A percentile compares a stretch with the other conserved stretches of the same genome.
These are phyloP conservation scores for Hyla sarda DNA, from an alignment of 2,113 vertebrate genomes.

Conservation along the genomic window DNA sequence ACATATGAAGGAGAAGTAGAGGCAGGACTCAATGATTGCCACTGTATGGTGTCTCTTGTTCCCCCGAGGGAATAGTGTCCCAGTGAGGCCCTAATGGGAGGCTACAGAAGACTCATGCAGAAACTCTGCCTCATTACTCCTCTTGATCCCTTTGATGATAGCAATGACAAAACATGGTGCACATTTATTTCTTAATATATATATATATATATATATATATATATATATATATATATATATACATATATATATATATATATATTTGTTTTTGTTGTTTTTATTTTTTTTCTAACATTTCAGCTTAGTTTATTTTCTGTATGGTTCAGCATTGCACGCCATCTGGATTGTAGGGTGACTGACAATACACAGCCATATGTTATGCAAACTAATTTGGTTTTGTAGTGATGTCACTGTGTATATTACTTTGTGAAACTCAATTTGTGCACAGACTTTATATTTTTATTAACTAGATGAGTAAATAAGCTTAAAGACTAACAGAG, in stretches of 20 bases:
- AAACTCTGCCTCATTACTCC: slow-evolving; percentile 53
- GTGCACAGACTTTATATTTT: background rate
- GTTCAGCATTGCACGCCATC: background rate
- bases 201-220: background rate
- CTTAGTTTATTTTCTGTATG: background rate
- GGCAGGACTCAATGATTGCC: slow-evolving; percentile 21
- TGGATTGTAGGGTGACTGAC: background rate
- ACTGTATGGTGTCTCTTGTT: slow-evolving; percentile 53
- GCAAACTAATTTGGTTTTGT: background rate
- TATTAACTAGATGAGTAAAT: background rate
- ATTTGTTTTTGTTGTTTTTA: too few relatives aligned
- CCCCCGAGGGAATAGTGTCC: slow-evolving; percentile 50
- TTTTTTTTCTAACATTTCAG: background rate
- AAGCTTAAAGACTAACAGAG: too few relatives aligned
- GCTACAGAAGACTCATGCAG: slow-evolving; percentile 49
- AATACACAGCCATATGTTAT: background rate
- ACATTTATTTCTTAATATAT: background rate
- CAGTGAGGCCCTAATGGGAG: slow-evolving; percentile 49
- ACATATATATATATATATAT: too few relatives aligned
- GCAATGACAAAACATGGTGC: background rate
- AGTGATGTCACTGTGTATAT: background rate
- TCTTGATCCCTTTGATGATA: slow-evolving; percentile 29
- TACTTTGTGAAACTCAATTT: background rate
- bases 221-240: background rate
- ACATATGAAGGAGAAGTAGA: slow-evolving; percentile 40